Evolutionary conservation across 2,888 invertebrate species (phyloP).

Genomic region (Sylvicola cinctus): DNA sequence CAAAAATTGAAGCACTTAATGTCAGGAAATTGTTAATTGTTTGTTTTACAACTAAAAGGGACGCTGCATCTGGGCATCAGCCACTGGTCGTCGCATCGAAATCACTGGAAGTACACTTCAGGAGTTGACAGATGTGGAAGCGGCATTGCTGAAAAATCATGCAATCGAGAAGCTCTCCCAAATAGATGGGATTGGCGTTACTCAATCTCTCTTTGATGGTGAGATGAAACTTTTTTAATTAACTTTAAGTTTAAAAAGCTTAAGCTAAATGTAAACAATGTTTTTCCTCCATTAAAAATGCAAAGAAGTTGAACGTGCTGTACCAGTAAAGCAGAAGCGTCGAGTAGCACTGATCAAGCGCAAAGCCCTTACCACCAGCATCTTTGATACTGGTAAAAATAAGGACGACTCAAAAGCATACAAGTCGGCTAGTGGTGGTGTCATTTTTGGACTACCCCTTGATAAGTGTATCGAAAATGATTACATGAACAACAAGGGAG

Average conservation of each 20-base stretch:
- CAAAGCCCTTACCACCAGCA: slow-evolving; percentile 72
- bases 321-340: slow-evolving; percentile 16
- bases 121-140: slow-evolving; percentile 47
- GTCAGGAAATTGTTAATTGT: slow-evolving; percentile 5
- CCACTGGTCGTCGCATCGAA: slow-evolving; percentile 36
- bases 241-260: too few species aligned
- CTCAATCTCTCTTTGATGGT: slow-evolving; percentile 67
- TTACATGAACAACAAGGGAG: slow-evolving; percentile 9
- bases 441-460: slow-evolving; percentile 71
- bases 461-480: slow-evolving; percentile 72
- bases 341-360: slow-evolving; percentile 62
- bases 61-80: slow-evolving; percentile 58
- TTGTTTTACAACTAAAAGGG: slow-evolving; percentile 29
- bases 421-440: slow-evolving; percentile 23
- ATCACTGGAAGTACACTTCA: slow-evolving; percentile 35
- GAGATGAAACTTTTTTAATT: too few species aligned
- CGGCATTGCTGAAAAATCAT: slow-evolving; percentile 61
- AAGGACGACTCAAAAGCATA: slow-evolving; percentile 24
- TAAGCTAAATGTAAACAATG: too few species aligned
- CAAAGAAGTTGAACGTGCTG: too few species aligned
- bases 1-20: slow-evolving; percentile 20
- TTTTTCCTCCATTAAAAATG: too few species aligned
- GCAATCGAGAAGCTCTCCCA: slow-evolving; percentile 71
- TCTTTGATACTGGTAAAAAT: slow-evolving; percentile 48
- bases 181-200: slow-evolving; percentile 63